Conservation (phyloP, 2,888 invertebrate genomes). For the Seladonia tumulorum region DNA sequence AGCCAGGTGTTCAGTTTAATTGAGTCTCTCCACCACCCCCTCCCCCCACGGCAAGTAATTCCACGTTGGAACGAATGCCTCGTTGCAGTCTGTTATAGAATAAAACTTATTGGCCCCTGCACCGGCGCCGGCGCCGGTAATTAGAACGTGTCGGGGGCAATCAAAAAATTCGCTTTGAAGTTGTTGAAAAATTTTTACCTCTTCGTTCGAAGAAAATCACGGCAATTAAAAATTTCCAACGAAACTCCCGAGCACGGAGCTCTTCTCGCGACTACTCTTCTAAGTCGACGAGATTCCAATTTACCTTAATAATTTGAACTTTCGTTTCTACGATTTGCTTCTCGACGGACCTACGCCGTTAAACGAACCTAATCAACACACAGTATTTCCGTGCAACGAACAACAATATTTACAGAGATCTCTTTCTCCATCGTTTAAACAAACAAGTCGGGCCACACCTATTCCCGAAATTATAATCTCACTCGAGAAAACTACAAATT, state of each 20-base stretch:
- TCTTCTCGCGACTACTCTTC: not conserved
- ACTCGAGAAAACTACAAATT: too few species aligned
- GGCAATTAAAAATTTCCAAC: constrained; percentile 38
- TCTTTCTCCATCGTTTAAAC: too few species aligned
- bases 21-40: constrained; percentile 40
- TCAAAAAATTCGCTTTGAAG: constrained; percentile 23
- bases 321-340: constrained; percentile 5
- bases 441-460: too few species aligned
- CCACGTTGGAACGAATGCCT: constrained; percentile 7
- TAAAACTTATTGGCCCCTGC: constrained; percentile 6
- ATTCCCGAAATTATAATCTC: too few species aligned
- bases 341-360: not conserved
- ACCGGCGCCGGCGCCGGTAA: not conserved
- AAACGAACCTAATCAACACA: constrained; percentile 14
- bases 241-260: not conserved
- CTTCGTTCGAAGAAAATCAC: not conserved
- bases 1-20: constrained; percentile 65
- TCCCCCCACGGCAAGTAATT: constrained; percentile 26
- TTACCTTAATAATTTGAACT: constrained; percentile 35
- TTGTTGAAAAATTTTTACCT: constrained; percentile 10
- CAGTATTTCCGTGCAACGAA: not conserved
- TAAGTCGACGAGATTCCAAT: constrained; percentile 25
- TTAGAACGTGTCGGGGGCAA: not conserved
- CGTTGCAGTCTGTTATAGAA: constrained; percentile 27
- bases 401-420: not conserved